Evolutionary conservation across 2,888 invertebrate species (phyloP).

Genomic region (Drosophila neonasuta): DNA sequence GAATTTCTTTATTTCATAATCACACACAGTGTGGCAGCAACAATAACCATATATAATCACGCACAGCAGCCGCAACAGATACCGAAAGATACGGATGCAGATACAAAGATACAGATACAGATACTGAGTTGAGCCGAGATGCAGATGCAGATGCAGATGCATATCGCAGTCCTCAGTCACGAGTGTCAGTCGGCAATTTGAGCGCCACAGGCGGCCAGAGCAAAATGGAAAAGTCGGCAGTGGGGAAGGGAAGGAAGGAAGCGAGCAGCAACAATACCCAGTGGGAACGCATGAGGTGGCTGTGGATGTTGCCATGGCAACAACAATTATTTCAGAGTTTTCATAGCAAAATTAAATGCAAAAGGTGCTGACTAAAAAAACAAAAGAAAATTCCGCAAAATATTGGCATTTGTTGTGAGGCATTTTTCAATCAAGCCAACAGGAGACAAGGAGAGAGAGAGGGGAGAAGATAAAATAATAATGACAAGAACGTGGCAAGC

Average conservation of each 20-base stretch:
- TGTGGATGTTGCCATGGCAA: too few relatives aligned
- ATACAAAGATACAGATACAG: conserved; percentile 7
- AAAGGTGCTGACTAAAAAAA: too few relatives aligned
- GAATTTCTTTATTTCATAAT: conserved; percentile 62
- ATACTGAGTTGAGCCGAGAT: conserved; percentile 13
- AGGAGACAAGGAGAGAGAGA: too few relatives aligned
- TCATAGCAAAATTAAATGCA: too few relatives aligned
- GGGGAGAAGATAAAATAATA: too few relatives aligned
- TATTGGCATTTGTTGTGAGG: too few relatives aligned
- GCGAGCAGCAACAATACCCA: not conserved
- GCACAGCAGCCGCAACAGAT: conserved; percentile 6
- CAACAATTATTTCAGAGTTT: too few relatives aligned
- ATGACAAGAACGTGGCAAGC: too few relatives aligned
- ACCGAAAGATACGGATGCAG: conserved; percentile 2
- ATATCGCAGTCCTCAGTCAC: conserved; percentile 15
- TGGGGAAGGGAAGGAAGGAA: too few relatives aligned
- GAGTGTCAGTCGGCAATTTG: conserved; percentile 35
- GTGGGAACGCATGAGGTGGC: not conserved
- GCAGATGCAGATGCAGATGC: conserved; percentile 14
- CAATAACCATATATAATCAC: conserved; percentile 15
- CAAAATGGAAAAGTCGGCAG: not conserved
- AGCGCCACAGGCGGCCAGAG: conserved; percentile 21
- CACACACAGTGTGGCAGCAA: conserved; percentile 39
- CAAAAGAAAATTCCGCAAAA: too few relatives aligned
- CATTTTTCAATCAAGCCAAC: too few relatives aligned